Evolutionary conservation across 2,888 invertebrate genomes (phyloP).

Genomic region (Microctonus aethiopoides): DNA sequence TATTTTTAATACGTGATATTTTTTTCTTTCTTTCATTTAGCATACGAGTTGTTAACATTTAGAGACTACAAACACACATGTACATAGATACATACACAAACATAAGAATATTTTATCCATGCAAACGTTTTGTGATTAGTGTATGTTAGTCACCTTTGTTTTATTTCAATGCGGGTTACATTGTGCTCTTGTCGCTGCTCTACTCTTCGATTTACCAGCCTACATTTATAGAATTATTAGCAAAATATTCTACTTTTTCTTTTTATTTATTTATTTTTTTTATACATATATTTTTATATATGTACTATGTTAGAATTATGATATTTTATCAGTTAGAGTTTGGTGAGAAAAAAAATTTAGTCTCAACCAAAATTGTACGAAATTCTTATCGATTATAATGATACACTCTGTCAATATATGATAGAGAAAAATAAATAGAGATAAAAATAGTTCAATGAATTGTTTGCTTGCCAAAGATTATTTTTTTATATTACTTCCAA

Average conservation of each 20-base stretch:
- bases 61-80: constrained; percentile 19
- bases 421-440: neutral
- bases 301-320: neutral
- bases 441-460: neutral
- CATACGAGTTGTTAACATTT: neutral
- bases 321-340: neutral
- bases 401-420: neutral
- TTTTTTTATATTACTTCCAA: neutral
- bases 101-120: no score
- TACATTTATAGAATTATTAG: constrained; percentile 58
- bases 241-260: constrained; percentile 21
- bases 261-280: neutral
- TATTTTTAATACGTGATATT: neutral
- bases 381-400: neutral
- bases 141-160: constrained; percentile 71
- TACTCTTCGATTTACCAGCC: constrained; percentile 77
- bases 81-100: constrained; percentile 14
- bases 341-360: neutral
- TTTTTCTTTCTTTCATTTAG: neutral
- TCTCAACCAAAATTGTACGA: neutral
- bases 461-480: neutral
- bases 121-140: constrained; percentile 17
- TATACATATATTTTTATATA: neutral
- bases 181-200: constrained; percentile 77
- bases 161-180: constrained; percentile 76